phyloP scores from a whole-genome alignment of 1,140 invertebrate species.

The Meloidogyne chitwoodi region DNA sequence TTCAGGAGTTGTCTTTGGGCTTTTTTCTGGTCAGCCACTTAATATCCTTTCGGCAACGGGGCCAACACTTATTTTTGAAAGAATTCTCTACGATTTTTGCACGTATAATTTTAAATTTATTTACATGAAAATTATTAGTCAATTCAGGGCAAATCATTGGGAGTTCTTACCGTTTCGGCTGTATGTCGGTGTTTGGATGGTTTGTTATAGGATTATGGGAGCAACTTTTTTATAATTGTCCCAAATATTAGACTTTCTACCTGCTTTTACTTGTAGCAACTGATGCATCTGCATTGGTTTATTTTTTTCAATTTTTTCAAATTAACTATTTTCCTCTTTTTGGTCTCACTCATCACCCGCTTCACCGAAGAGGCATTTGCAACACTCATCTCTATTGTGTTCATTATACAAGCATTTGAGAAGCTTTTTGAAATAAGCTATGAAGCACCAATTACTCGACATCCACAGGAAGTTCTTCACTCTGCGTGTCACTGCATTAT shows the following conservation, averaged over 20 bases:
- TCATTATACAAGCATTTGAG: conserved; percentile 60
- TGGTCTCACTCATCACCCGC: conserved; percentile 36
- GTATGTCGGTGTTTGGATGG: conserved; percentile 62
- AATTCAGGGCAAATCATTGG: conserved; percentile 49
- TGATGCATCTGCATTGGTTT: conserved; percentile 59
- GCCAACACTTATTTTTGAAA: conserved; percentile 63
- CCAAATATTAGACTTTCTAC: conserved; percentile 40
- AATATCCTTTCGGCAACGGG: conserved; percentile 63
- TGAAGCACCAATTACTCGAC: conserved; percentile 40
- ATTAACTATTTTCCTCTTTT: conserved; percentile 45
- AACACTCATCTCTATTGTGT: conserved; percentile 61
- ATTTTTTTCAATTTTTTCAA: conserved; percentile 39
- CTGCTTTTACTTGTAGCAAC: conserved; percentile 61
- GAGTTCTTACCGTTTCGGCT: conserved; percentile 61
- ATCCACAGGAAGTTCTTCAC: conserved; percentile 34
- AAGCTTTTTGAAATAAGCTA: conserved; percentile 42
- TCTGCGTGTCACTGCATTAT: conserved; percentile 32
- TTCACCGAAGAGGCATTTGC: conserved; percentile 64
- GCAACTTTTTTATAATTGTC: neutral
- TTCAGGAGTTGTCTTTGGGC: conserved; percentile 61
- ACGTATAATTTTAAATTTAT: conserved; percentile 19
- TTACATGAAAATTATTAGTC: neutral
- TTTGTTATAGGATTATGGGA: neutral
- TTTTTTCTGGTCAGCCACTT: conserved; percentile 64
- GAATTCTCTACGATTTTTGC: conserved; percentile 61